Conservation (phyloP, 2,797 vertebrate species). For the Hydrocynus forskahlii region DNA sequence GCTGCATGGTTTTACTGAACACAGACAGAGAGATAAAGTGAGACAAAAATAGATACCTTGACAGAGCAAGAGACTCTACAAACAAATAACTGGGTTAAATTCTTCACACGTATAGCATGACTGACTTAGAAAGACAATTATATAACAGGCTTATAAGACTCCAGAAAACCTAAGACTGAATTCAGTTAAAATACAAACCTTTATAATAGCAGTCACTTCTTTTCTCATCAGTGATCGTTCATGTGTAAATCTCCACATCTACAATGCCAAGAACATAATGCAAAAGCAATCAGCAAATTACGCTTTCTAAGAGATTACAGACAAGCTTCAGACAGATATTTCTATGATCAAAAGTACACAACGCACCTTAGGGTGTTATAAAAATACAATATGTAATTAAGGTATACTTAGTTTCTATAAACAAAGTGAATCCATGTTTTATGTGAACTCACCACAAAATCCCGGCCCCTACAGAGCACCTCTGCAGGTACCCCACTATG, state of each 20-base stretch:
- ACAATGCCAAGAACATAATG: constrained; percentile 28
- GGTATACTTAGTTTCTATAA: not conserved
- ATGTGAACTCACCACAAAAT: constrained; percentile 90
- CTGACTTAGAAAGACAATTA: too few species aligned
- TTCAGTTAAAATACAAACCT: constrained; percentile 76
- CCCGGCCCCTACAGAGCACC: constrained; percentile 93
- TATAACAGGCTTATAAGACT: too few species aligned
- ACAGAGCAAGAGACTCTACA: too few species aligned
- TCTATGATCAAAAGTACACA: constrained; percentile 1
- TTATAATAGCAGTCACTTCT: constrained; percentile 88
- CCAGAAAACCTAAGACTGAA: not conserved
- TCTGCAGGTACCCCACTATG: constrained; percentile 95
- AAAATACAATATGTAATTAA: not conserved
- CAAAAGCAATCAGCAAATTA: not conserved
- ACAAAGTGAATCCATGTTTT: not conserved
- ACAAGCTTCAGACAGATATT: not conserved
- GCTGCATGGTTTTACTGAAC: too few species aligned
- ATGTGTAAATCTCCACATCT: constrained; percentile 98
- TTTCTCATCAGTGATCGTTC: constrained; percentile 94
- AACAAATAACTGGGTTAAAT: too few species aligned
- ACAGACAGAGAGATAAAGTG: too few species aligned
- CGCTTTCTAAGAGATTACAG: not conserved
- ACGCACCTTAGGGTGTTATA: not conserved
- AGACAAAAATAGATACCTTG: too few species aligned
- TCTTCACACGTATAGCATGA: too few species aligned